Evolutionary conservation across 53 echinoderm and acorn worm genomes (phyloP).

Genomic region (Arbacia lixula): DNA sequence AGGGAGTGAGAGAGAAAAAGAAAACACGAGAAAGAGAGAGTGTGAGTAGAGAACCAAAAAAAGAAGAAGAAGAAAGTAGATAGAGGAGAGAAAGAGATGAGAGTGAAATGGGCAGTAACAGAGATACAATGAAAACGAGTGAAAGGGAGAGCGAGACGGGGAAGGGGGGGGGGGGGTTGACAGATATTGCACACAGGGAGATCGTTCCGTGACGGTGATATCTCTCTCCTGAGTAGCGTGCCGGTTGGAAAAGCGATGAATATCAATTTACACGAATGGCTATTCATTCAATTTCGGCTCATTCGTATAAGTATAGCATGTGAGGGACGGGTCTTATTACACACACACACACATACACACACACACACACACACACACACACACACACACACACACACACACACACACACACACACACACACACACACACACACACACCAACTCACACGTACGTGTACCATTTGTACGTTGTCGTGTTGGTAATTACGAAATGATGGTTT

Average conservation of each 20-base stretch:
- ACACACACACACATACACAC: too few species aligned
- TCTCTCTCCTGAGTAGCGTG: neutral
- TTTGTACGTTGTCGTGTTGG: too few species aligned
- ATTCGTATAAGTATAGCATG: slow-evolving; percentile 34
- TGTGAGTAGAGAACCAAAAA: neutral
- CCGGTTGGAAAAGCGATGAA: slow-evolving; percentile 16
- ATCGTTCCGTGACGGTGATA: slow-evolving; percentile 1
- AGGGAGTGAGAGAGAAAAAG: neutral
- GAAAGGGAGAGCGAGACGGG: too few species aligned
- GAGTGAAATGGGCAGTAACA: neutral
- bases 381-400: too few species aligned
- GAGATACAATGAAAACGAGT: too few species aligned
- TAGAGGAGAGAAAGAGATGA: neutral
- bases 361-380: too few species aligned
- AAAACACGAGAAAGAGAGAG: neutral
- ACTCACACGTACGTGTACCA: too few species aligned
- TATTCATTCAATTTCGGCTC: slow-evolving; percentile 36
- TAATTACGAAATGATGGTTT: too few species aligned
- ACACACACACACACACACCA: too few species aligned
- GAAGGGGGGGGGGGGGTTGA: neutral
- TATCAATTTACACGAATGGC: slow-evolving; percentile 47
- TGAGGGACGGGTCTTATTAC: slow-evolving; percentile 30
- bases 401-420: too few species aligned
- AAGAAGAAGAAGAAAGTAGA: slow-evolving; percentile 4
- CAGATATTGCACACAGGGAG: too few species aligned